Conservation (phyloP, 2,797 vertebrate species). For the Bradypodion ventrale region DNA sequence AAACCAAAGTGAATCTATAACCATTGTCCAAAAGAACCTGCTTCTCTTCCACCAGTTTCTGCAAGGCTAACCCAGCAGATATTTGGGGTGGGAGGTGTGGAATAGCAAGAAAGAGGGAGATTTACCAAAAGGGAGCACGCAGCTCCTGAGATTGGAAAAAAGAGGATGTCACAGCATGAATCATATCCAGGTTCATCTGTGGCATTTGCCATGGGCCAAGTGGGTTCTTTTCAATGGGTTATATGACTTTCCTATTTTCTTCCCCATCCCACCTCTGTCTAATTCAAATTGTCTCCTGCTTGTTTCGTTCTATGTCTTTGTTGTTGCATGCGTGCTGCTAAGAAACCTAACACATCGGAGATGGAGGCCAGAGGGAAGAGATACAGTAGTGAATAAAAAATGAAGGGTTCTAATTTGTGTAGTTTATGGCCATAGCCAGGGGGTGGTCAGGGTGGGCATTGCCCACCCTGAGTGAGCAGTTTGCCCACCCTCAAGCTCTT, state of each 20-base stretch:
- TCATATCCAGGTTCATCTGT: constrained; percentile 22
- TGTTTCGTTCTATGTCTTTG: constrained; percentile 19
- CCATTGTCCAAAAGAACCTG: constrained; percentile 23
- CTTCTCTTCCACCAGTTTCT: constrained; percentile 41
- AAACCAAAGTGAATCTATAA: constrained; percentile 59
- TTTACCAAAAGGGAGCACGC: too few species aligned
- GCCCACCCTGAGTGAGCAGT: too few species aligned
- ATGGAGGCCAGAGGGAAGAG: neutral
- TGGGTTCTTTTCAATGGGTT: constrained; percentile 49
- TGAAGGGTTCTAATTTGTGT: neutral
- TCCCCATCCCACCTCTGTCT: neutral
- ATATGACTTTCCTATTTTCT: constrained; percentile 19
- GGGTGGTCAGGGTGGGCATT: too few species aligned
- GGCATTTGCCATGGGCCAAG: neutral
- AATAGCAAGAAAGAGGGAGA: constrained; percentile 28
- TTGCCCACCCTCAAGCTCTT: too few species aligned
- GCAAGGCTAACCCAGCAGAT: constrained; percentile 27
- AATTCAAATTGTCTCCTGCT: constrained; percentile 24
- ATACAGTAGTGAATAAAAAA: constrained; percentile 4
- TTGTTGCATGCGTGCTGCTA: constrained; percentile 31
- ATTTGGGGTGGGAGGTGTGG: constrained; percentile 13
- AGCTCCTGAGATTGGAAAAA: constrained; percentile 47
- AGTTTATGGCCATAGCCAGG: too few species aligned
- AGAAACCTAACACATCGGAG: constrained; percentile 26
- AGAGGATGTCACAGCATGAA: constrained; percentile 67